These are phyloP conservation scores for Rissa tridactyla DNA, from an alignment of 2,113 vertebrate species.

Conservation along the genomic window DNA sequence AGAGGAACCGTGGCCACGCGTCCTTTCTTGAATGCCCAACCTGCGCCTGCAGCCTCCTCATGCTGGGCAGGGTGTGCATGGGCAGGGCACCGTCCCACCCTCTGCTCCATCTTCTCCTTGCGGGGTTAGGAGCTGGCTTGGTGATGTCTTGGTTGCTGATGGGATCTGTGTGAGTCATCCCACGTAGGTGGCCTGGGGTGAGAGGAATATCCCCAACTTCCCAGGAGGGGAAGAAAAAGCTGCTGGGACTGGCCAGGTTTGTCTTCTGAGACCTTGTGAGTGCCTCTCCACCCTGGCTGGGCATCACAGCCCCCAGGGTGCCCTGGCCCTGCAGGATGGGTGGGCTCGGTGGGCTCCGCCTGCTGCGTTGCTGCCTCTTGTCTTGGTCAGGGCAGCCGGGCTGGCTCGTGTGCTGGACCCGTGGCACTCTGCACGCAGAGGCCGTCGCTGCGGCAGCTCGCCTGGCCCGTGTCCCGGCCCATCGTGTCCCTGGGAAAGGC, in stretches of 20 bases:
- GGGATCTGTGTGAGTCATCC: not conserved
- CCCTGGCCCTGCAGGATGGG: not conserved
- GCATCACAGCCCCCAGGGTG: not conserved
- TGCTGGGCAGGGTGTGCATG: not conserved
- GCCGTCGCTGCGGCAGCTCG: not conserved
- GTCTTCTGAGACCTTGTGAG: not conserved
- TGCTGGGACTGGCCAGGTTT: not conserved
- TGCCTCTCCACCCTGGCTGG: not conserved
- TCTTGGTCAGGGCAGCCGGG: not conserved
- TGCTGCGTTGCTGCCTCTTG: not conserved
- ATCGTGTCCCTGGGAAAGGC: not conserved
- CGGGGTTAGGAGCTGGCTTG: not conserved
- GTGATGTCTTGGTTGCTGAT: not conserved
- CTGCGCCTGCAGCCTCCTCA: not conserved
- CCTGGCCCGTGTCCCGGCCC: not conserved
- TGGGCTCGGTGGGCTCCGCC: not conserved
- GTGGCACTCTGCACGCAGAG: not conserved
- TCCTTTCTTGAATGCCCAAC: not conserved
- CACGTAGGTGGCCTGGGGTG: not conserved
- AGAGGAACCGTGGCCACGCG: rapidly evolving
- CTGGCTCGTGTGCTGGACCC: not conserved
- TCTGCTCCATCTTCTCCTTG: not conserved
- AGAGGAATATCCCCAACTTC: not conserved
- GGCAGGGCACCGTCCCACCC: not conserved
- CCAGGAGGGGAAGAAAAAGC: not conserved